Percentiles rank a stretch among this genome's conserved stretches.
Conservation (phyloP, 2,888 invertebrate species). For the Phyllotreta striolata region DNA sequence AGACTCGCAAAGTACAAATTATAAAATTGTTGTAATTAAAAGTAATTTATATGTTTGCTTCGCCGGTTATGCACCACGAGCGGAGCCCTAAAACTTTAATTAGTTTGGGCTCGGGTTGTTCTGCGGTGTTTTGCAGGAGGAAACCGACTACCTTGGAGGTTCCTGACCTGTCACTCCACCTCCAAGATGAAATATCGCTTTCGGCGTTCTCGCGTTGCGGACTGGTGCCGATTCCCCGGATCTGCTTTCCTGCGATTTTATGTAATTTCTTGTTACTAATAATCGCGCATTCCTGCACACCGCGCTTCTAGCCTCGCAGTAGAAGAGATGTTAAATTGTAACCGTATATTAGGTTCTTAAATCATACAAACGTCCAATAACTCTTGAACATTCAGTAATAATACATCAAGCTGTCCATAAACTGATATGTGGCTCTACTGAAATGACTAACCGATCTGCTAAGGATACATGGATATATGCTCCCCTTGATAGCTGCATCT, state of each 20-base stretch:
- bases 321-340: slow-evolving; percentile 12
- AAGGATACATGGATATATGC: slow-evolving; percentile 39
- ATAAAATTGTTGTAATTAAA: slow-evolving; percentile 63
- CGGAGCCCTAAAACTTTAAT: slow-evolving; percentile 46
- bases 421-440: slow-evolving; percentile 37
- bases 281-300: too few species aligned
- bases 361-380: slow-evolving; percentile 34
- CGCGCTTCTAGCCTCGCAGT: too few species aligned
- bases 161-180: slow-evolving; percentile 38
- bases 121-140: slow-evolving; percentile 41
- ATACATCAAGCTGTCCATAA: slow-evolving; percentile 41
- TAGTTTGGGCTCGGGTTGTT: slow-evolving; percentile 40
- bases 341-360: slow-evolving; percentile 17
- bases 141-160: slow-evolving; percentile 38
- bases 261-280: too few species aligned
- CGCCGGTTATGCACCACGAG: slow-evolving; percentile 59
- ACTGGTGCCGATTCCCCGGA: neutral
- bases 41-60: slow-evolving; percentile 61
- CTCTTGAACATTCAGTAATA: slow-evolving; percentile 33
- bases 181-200: slow-evolving; percentile 33
- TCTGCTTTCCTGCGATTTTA: too few species aligned
- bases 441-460: slow-evolving; percentile 36
- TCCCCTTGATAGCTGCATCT: slow-evolving; percentile 37
- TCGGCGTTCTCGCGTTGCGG: slow-evolving; percentile 6
- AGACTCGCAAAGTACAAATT: slow-evolving; percentile 60